Evolutionary conservation across 2,888 invertebrate genomes (phyloP), one percentile per base, ranked within the genome.

Genomic region (Crossocerus cetratus): DNA sequence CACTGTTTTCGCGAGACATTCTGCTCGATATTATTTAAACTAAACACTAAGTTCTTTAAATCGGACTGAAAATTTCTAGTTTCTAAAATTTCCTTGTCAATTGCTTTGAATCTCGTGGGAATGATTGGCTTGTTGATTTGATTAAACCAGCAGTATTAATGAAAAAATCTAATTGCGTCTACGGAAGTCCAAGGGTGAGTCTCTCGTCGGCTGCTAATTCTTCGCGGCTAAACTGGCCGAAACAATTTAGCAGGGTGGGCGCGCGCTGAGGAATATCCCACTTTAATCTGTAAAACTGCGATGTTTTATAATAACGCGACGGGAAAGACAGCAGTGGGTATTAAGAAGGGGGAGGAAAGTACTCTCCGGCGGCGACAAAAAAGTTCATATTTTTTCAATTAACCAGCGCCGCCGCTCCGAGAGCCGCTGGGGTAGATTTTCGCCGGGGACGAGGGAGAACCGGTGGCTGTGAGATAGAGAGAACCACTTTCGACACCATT

Each of bases 351-450:
- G 80, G 76, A 76, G 81, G 78, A 80, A 86, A 88, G 87, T 88
- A 81, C 86, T 86, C 85, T 86, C 83, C 68, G 81, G 85, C 82
- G 86, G 80, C 85, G 84, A 77, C 82, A 78, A 78, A 87, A 87
- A 90, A 89, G 85, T 88, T 89, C 86, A 87, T 88, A 88, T 89
- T 89, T 89, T 90, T 90, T 89, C 88, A 89, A 89, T 90, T 89
- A 89, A 86, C 84, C 85, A 83, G 80, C 76, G 78, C 84, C 85
- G 83, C 79, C 76, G 79, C 69, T 76, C 74, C 76, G 80, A 60
- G 76, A 76, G 32, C 11, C 32, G 32, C 77, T 78, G 80, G 84
- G 83, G 84, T 78, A 78, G 80, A 81, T 80, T 82, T 71, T 79
- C 77, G 72, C 76, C 74, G 76, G 75, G 74, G 68, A 11, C 8